Percentiles rank a stretch among this genome's conserved stretches.
These are phyloP conservation scores for Etheostoma nigrum DNA, from an alignment of 2,797 vertebrate genomes.

Conservation along the genomic window DNA sequence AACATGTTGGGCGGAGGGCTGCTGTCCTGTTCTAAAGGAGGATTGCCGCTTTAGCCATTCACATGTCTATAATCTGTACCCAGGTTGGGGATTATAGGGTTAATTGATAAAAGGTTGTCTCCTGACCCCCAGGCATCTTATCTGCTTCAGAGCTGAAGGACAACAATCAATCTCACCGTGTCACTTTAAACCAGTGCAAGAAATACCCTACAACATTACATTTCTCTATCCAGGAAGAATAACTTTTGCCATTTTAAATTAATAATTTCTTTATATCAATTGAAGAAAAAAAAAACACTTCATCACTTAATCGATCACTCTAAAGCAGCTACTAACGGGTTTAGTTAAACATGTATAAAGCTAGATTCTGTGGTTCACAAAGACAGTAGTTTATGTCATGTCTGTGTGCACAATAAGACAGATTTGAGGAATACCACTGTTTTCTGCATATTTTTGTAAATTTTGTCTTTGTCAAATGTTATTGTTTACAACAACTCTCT, in stretches of 20 bases:
- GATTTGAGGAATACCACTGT: neutral
- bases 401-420: neutral
- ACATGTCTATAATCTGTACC: conserved; percentile 44
- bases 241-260: neutral
- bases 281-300: neutral
- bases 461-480: neutral
- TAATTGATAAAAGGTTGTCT: conserved; percentile 59
- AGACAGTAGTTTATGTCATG: neutral
- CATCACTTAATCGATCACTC: neutral
- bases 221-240: neutral
- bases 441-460: neutral
- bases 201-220: neutral
- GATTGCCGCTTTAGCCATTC: conserved; percentile 10
- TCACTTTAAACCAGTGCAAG: conserved; percentile 8
- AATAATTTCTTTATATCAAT: neutral
- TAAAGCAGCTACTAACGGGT: too few species aligned
- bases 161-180: conserved; percentile 43
- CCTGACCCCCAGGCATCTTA: conserved; percentile 42
- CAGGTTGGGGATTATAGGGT: conserved; percentile 57
- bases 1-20: neutral
- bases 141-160: conserved; percentile 31
- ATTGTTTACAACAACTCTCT: neutral
- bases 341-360: too few species aligned
- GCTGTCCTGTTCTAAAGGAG: neutral
- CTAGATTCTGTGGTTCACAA: neutral